Evolutionary conservation across 2,797 vertebrate species (phyloP), one percentile per base, ranked within the genome.

Genomic region (Poecilia gillii): DNA sequence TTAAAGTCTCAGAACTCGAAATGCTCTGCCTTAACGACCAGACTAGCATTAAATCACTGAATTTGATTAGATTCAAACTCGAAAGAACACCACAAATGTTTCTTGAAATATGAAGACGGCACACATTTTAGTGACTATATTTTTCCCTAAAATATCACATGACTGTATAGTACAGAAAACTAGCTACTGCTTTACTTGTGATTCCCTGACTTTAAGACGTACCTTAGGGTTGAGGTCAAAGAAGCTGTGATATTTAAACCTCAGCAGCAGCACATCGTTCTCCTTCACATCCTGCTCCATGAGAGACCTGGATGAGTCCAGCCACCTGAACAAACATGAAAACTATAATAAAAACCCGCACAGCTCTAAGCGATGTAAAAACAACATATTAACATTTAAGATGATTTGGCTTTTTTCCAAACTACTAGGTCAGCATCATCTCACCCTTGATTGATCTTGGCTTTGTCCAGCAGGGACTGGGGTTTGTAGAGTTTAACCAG

Each of bases 171-270:
- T 4, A 43, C 36, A n/a, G 13, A 66, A 23, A 39, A 68, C 9
- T 41, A 41, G 20, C 9, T 41, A 13, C 20, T 68, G 51, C 1
- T 59, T 1, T 73, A 72, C 49, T 7, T 73, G 36, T 45, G 33
- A 2, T 46, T 53, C 0, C 4, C 11, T 66, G 23, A 62, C 3
- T 41, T 6, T 70, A 33, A 28, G 11, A 74, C 49, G 25, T 96
- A 99, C 99, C 98, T 99, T 99, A 62, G 99, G 99, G 93, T 99
- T 99, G 93, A 99, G 97, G 95, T 99, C 98, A 93, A 99, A 99
- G 96, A 99, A 99, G 94, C 98, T 99, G 97, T 99, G 96, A 90
- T 99, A 99, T 93, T 99, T 99, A 94, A 99, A 99, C 91, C 98
- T 97, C 88, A 99, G 96, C 80, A 99, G 95, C 87, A 99, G 96